Evolutionary conservation across 92 coral and sea anemone species (phyloP), one percentile per base, ranked within the genome.

Genomic region (Micromussa lordhowensis): DNA sequence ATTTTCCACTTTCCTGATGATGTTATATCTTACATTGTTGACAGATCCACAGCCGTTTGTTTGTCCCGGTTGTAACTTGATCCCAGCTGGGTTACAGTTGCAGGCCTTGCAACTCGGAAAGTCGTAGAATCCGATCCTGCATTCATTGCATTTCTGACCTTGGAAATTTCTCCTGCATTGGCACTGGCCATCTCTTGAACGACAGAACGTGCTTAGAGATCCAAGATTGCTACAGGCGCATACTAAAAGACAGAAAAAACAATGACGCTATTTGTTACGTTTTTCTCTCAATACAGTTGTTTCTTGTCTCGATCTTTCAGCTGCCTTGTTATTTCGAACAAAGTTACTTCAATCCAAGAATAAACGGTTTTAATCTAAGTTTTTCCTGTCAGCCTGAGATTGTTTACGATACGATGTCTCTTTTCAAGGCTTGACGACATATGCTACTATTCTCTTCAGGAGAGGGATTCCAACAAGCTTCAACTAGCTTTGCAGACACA

Each of bases 101-200:
- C 99, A 98, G 76, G 91, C 92, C 88, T 96, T 89, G 86, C 99
- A 98, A 28, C 76, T 85, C 24, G 99, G 99, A 82, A 91, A 98
- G 77, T 96, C 95, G 85, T 83, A 96, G 82, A 87, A 98, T 9
- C 99, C 99, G 19, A 96, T 87, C 31, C 98, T 94, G 36, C 99
- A 98, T 59, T 88, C 92, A 69, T 94, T 89, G 74, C 99, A 98
- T 59, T 92, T 94, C 71, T 85, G 79, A n/a, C 99, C 99, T 31
- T 88, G 94, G 82, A 94, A 98, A 77, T 90, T 93, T 36, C 92
- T 79, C 24, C 96, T 85, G 80, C 99, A 98, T 83, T 96, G 98
- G 73, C 99, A 98, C 89, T 98, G 99, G 10, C 99, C 99, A 22
- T 88, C 90, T 57, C 93, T 69, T 69, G 92, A 71, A 40, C 95